Conservation (phyloP, 2,888 invertebrate species). For the Ichneumon xanthorius region DNA sequence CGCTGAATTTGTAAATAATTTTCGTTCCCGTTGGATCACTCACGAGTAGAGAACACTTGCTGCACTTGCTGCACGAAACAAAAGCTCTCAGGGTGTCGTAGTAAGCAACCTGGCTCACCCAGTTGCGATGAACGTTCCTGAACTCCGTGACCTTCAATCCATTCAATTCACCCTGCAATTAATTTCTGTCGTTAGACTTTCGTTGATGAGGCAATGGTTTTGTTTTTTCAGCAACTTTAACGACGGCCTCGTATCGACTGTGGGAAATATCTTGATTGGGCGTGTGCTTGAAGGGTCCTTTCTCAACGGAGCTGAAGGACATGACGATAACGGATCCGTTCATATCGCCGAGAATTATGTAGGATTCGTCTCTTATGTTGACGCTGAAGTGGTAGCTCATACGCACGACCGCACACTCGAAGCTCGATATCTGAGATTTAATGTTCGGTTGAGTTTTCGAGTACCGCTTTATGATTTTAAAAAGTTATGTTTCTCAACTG, state of each 20-base stretch:
- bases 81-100: constrained; percentile 89
- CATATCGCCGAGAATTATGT: constrained; percentile 91
- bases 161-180: constrained; percentile 84
- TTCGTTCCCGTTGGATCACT: constrained; percentile 87
- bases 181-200: neutral
- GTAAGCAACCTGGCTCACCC: constrained; percentile 90
- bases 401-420: constrained; percentile 87
- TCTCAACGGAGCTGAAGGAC: constrained; percentile 87
- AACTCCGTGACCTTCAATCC: constrained; percentile 87
- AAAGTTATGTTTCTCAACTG: too few species aligned
- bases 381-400: constrained; percentile 88
- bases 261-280: constrained; percentile 87
- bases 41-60: constrained; percentile 87
- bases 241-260: constrained; percentile 87
- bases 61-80: constrained; percentile 89
- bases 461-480: too few species aligned
- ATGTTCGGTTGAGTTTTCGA: neutral
- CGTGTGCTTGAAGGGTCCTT: constrained; percentile 90
- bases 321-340: constrained; percentile 90
- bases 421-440: constrained; percentile 86
- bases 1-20: constrained; percentile 87
- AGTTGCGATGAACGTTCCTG: constrained; percentile 87
- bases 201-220: neutral
- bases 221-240: constrained; percentile 82
- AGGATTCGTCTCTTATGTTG: constrained; percentile 87